Conservation (phyloP, 2,113 vertebrate genomes). For the Fukomys damarensis region DNA sequence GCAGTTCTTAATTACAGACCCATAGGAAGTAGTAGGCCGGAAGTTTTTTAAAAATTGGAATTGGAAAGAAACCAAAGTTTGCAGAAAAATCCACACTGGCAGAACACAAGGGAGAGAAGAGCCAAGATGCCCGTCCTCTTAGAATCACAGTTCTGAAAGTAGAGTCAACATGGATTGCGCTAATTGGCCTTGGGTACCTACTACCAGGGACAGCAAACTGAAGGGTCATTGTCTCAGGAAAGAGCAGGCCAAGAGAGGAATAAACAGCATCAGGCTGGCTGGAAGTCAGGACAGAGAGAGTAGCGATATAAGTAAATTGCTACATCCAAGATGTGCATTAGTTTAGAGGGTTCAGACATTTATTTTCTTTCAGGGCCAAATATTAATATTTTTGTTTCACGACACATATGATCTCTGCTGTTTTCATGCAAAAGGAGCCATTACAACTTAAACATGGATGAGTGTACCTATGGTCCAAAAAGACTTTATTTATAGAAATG, state of each 20-base stretch:
- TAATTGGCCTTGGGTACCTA: not conserved
- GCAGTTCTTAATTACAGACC: conserved; percentile 85
- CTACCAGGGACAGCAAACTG: not conserved
- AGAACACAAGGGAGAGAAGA: not conserved
- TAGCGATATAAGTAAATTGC: not conserved
- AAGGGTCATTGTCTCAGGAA: not conserved
- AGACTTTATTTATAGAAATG: not conserved
- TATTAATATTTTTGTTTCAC: conserved; percentile 49
- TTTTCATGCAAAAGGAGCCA: not conserved
- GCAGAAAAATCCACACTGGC: not conserved
- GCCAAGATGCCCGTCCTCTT: not conserved
- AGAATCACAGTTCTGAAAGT: not conserved
- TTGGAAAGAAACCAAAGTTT: not conserved
- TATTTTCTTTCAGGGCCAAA: not conserved
- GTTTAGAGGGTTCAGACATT: not conserved
- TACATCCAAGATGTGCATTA: not conserved
- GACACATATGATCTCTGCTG: not conserved
- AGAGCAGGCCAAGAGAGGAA: not conserved
- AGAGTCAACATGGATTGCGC: not conserved
- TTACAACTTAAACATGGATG: not conserved
- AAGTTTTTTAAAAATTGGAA: not conserved
- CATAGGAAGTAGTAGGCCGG: not conserved
- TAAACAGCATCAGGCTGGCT: not conserved
- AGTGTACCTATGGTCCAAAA: not conserved
- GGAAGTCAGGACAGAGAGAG: not conserved